Percentiles rank a stretch among this genome's conserved stretches.
Conservation (phyloP, 1,140 invertebrate genomes). For the Oedothorax gibbosus region DNA sequence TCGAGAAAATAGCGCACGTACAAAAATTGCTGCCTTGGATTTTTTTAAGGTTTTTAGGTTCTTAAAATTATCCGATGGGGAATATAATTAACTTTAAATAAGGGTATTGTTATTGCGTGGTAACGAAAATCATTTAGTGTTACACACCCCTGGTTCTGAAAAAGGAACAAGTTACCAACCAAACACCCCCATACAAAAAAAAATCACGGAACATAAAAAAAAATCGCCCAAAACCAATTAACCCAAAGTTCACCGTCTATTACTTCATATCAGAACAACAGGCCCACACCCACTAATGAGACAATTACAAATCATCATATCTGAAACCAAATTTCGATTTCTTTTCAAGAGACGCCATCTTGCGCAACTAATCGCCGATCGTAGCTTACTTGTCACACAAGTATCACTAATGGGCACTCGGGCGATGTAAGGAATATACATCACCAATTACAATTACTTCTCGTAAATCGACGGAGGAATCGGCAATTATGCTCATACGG, state of each 20-base stretch:
- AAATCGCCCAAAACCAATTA: not conserved
- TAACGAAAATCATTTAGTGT: not conserved
- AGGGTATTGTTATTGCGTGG: not conserved
- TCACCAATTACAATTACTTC: slow-evolving; percentile 32
- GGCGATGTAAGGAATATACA: not conserved
- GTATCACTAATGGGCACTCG: slow-evolving; percentile 23
- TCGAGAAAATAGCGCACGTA: too few relatives aligned
- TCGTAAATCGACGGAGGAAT: slow-evolving; percentile 20
- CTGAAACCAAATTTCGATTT: not conserved
- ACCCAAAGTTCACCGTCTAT: not conserved
- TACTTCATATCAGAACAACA: not conserved
- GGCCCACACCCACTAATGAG: not conserved
- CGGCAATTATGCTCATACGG: not conserved
- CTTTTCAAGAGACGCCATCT: not conserved
- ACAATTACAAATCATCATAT: slow-evolving; percentile 18
- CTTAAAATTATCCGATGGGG: too few relatives aligned
- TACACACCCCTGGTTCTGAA: not conserved
- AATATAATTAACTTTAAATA: too few relatives aligned
- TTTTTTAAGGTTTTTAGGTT: too few relatives aligned
- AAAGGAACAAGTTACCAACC: not conserved
- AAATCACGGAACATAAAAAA: not conserved
- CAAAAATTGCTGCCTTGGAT: too few relatives aligned
- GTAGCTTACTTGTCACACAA: slow-evolving; percentile 36
- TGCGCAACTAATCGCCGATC: slow-evolving; percentile 33
- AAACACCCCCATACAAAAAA: not conserved